phyloP scores from a whole-genome alignment of 2,888 invertebrate species.

The Xylota sylvarum region DNA sequence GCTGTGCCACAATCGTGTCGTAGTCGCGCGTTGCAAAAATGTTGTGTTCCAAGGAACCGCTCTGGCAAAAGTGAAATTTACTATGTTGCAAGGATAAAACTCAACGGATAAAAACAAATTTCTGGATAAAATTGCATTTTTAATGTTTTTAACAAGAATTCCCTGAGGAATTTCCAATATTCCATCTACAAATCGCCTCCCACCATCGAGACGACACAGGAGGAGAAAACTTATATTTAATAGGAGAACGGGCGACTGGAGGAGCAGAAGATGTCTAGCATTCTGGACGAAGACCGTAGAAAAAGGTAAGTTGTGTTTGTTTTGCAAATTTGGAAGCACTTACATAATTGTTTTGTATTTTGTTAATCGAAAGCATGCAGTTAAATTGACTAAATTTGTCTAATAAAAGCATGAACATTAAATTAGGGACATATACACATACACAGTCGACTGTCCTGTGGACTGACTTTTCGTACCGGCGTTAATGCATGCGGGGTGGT shows the following conservation, averaged over 20 bases:
- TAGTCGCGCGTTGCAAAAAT: conserved; percentile 66
- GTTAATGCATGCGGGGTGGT: conserved; percentile 42
- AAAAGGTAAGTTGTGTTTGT: conserved; percentile 60
- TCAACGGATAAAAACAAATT: conserved; percentile 15
- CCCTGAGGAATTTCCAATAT: conserved; percentile 62
- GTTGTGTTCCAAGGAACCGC: conserved; percentile 55
- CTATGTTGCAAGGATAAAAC: conserved; percentile 46
- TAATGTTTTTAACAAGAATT: conserved; percentile 66
- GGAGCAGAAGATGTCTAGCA: conserved; percentile 68
- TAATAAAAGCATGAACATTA: conserved; percentile 23
- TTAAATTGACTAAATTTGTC: conserved; percentile 29
- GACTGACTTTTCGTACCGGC: conserved; percentile 21
- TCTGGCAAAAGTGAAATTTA: conserved; percentile 62
- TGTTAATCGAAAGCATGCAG: conserved; percentile 24
- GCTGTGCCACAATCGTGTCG: conserved; percentile 65
- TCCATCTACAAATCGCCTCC: conserved; percentile 39
- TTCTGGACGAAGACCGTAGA: conserved; percentile 71
- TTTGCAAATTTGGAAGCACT: conserved; percentile 47
- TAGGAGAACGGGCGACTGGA: conserved; percentile 44
- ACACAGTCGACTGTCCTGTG: background rate
- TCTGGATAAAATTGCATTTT: conserved; percentile 63
- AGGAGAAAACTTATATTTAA: conserved; percentile 43
- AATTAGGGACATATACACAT: conserved; percentile 1
- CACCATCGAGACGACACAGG: conserved; percentile 33
- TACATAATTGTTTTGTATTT: conserved; percentile 66